These are phyloP conservation scores for Typhlomys cinereus DNA, from an alignment of 2,113 vertebrate species.

Conservation along the genomic window DNA sequence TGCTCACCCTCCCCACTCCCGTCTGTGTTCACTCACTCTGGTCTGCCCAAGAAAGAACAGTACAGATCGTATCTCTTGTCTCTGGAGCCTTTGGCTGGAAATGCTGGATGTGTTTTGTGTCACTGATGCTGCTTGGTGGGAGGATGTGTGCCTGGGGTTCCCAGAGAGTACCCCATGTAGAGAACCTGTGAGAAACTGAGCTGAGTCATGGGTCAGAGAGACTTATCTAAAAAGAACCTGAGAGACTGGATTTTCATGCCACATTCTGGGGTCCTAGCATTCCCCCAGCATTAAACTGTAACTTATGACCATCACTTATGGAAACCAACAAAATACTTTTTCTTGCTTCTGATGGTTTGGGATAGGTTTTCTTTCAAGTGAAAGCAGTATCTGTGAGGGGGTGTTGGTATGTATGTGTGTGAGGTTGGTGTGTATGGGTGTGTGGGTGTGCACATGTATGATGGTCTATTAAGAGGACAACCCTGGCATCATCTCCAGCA, in stretches of 20 bases:
- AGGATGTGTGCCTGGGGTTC: not conserved
- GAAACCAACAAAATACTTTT: not conserved
- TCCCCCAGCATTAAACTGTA: not conserved
- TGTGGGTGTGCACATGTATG: not conserved
- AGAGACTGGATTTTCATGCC: not conserved
- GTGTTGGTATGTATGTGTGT: not conserved
- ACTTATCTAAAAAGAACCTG: not conserved
- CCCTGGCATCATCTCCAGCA: not conserved
- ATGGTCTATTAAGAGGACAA: too few relatives aligned
- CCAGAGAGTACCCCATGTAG: not conserved
- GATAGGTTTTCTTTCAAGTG: not conserved
- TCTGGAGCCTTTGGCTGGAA: not conserved
- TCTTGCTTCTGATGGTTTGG: not conserved
- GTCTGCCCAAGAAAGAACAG: not conserved
- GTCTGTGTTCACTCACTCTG: not conserved
- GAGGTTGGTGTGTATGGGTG: not conserved
- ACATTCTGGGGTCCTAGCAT: not conserved
- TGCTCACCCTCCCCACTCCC: not conserved
- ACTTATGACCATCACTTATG: not conserved
- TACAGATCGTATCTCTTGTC: not conserved
- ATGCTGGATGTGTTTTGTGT: not conserved
- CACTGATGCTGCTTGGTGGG: not conserved
- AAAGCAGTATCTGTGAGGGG: not conserved
- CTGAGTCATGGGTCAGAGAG: not conserved
- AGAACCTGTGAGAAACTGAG: not conserved